Evolutionary conservation across 2,888 invertebrate species (phyloP).

Genomic region (Acanthosepion lycidas): DNA sequence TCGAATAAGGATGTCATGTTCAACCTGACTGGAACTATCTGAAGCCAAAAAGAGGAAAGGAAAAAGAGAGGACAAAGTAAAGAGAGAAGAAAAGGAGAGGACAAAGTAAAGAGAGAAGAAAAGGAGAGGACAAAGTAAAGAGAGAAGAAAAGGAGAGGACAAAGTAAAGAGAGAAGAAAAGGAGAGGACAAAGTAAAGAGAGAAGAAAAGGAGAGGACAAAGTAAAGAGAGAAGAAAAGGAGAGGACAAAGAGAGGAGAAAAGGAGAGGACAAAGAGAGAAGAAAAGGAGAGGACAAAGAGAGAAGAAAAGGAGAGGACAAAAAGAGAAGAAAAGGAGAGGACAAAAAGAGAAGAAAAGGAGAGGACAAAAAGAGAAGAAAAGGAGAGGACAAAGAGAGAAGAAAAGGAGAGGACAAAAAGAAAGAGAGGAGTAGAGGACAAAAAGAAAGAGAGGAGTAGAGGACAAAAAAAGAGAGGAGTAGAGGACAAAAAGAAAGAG

Average conservation of each 20-base stretch:
- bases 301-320: no score
- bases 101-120: neutral
- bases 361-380: neutral
- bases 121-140: neutral
- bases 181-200: neutral
- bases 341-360: neutral
- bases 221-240: neutral
- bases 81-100: neutral
- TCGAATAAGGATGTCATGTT: no score
- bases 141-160: neutral
- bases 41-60: neutral
- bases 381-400: neutral
- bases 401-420: neutral
- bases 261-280: neutral
- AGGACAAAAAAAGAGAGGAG: no score
- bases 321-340: no score
- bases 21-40: no score
- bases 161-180: neutral
- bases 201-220: neutral
- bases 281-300: no score
- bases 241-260: neutral
- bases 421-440: no score
- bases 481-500: no score
- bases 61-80: neutral
- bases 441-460: no score